Percentiles rank a stretch among this genome's conserved stretches.
phyloP scores from a whole-genome alignment of 2,113 vertebrate species.

The Ceratotherium simum region DNA sequence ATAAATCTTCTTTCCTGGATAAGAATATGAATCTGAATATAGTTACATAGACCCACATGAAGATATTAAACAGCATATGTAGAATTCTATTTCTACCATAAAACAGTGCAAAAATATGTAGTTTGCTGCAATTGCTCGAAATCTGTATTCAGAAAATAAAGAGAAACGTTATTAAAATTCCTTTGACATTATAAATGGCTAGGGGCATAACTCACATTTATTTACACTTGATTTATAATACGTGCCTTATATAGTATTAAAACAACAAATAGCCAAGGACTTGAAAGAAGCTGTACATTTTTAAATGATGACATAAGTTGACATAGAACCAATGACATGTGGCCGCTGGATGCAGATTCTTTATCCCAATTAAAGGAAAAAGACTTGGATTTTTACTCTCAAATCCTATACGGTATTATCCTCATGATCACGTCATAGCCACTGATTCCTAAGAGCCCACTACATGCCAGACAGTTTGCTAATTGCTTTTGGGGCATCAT shows the following conservation, averaged over 20 bases:
- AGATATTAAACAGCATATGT: background rate
- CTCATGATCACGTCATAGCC: background rate
- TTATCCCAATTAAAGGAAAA: background rate
- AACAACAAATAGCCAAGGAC: constrained; percentile 36
- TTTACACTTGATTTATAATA: constrained; percentile 28
- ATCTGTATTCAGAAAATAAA: constrained; percentile 57
- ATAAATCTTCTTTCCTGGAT: background rate
- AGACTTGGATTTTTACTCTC: background rate
- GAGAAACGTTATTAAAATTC: constrained; percentile 23
- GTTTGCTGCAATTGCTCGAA: constrained; percentile 19
- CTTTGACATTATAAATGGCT: constrained; percentile 21
- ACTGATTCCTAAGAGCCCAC: background rate
- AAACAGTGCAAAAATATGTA: constrained; percentile 1
- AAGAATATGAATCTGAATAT: background rate
- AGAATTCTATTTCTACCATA: constrained; percentile 52
- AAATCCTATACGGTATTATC: background rate
- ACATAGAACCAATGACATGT: background rate
- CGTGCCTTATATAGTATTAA: background rate
- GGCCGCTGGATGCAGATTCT: background rate
- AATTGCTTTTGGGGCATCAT: background rate
- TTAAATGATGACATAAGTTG: background rate
- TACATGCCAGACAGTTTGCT: background rate
- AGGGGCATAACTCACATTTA: constrained; percentile 25
- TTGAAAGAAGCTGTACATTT: background rate
- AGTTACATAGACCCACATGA: background rate